Percentiles rank a stretch among this genome's conserved stretches.
Evolutionary conservation across 2,113 vertebrate species (phyloP).

Genomic region (Rhipidura dahli): DNA sequence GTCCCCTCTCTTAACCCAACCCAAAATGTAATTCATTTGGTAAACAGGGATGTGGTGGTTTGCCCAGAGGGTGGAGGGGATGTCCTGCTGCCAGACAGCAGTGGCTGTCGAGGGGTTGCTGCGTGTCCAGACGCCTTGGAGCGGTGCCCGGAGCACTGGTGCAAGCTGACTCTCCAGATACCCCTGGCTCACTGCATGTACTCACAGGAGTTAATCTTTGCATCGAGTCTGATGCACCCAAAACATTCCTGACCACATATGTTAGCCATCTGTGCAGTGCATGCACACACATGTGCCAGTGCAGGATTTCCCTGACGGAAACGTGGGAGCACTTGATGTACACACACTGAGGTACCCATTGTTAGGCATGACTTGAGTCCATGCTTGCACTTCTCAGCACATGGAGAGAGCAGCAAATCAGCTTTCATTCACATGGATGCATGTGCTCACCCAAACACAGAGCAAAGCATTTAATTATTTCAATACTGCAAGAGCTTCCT

Average conservation of each 20-base stretch:
- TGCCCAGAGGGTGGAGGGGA: neutral
- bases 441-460: neutral
- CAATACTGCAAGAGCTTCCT: neutral
- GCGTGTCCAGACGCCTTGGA: neutral
- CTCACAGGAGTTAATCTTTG: neutral
- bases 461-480: neutral
- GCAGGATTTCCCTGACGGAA: neutral
- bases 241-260: neutral
- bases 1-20: neutral
- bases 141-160: neutral
- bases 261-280: neutral
- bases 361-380: neutral
- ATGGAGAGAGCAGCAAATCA: neutral
- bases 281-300: neutral
- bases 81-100: neutral
- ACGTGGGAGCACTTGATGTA: neutral
- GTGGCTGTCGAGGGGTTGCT: accelerated
- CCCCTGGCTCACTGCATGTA: neutral
- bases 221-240: neutral
- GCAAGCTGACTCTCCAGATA: neutral
- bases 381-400: neutral
- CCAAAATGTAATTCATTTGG: neutral
- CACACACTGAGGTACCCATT: neutral
- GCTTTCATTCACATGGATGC: neutral
- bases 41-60: neutral